These are phyloP conservation scores for Galerucella nymphaeae DNA, from an alignment of 2,888 invertebrate genomes.

Conservation along the genomic window DNA sequence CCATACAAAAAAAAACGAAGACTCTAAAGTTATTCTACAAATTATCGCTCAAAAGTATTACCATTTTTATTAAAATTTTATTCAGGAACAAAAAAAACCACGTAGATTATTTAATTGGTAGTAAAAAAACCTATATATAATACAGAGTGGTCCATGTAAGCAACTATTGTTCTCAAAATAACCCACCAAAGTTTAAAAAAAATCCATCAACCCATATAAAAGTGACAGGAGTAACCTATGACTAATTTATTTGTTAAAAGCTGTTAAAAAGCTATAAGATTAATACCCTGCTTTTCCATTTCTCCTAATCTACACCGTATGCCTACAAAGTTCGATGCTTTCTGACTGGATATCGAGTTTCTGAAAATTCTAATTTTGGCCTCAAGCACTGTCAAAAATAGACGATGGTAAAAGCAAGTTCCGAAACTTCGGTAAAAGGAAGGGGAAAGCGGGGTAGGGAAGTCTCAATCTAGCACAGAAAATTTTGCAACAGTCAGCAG, in stretches of 20 bases:
- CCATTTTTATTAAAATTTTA: too few species aligned
- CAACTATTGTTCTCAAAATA: too few species aligned
- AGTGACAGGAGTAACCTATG: neutral
- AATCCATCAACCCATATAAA: too few species aligned
- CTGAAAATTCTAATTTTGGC: slow-evolving; percentile 44
- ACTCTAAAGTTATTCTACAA: too few species aligned
- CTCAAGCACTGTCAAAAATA: slow-evolving; percentile 38
- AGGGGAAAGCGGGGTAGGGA: slow-evolving; percentile 29
- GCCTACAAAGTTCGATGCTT: slow-evolving; percentile 18
- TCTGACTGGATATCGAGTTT: slow-evolving; percentile 42
- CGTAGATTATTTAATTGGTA: too few species aligned
- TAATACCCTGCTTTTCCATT: neutral
- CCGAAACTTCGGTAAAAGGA: slow-evolving; percentile 9
- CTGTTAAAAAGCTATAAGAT: neutral
- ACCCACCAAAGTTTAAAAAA: too few species aligned
- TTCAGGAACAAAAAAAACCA: too few species aligned
- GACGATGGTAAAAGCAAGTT: slow-evolving; percentile 37
- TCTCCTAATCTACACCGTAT: slow-evolving; percentile 14
- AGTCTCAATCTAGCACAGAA: slow-evolving; percentile 38
- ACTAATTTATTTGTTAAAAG: neutral
- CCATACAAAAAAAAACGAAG: too few species aligned
- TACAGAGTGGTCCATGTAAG: too few species aligned
- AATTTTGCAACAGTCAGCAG: slow-evolving; percentile 69
- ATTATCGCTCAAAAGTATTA: too few species aligned
- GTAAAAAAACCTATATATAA: too few species aligned